Conservation (phyloP, 2,797 vertebrate genomes). For the Spondyliosoma cantharus region DNA sequence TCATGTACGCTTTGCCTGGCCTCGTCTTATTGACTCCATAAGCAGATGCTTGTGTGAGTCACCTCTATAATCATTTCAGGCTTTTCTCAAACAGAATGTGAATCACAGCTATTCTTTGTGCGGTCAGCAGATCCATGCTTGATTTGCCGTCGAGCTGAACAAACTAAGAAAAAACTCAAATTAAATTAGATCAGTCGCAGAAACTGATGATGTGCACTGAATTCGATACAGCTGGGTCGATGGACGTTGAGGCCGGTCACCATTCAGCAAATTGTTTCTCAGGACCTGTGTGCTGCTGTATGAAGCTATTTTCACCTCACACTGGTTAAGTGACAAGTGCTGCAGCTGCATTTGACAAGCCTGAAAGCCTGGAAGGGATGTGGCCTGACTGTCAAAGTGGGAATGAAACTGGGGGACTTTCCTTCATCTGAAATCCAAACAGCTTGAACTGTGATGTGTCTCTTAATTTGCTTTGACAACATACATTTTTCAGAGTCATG, state of each 20-base stretch:
- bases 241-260: neutral
- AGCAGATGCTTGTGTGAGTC: slow-evolving; percentile 20
- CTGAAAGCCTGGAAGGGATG: neutral
- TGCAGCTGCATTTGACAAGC: neutral
- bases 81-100: slow-evolving; percentile 23
- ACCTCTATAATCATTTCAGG: slow-evolving; percentile 35
- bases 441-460: neutral
- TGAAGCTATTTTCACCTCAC: neutral
- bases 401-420: neutral
- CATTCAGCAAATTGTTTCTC: neutral
- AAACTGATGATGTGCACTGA: neutral
- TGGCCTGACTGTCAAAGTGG: neutral
- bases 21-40: slow-evolving; percentile 39
- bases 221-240: neutral
- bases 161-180: slow-evolving; percentile 21
- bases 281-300: neutral
- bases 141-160: slow-evolving; percentile 2
- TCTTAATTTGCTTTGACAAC: neutral
- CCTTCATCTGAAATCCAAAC: neutral
- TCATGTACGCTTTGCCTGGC: slow-evolving; percentile 30
- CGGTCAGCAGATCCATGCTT: slow-evolving; percentile 8
- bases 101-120: neutral
- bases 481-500: neutral
- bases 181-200: neutral
- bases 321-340: neutral